phyloP scores from a whole-genome alignment of 2,888 invertebrate genomes.

The Yponomeuta malinellus region DNA sequence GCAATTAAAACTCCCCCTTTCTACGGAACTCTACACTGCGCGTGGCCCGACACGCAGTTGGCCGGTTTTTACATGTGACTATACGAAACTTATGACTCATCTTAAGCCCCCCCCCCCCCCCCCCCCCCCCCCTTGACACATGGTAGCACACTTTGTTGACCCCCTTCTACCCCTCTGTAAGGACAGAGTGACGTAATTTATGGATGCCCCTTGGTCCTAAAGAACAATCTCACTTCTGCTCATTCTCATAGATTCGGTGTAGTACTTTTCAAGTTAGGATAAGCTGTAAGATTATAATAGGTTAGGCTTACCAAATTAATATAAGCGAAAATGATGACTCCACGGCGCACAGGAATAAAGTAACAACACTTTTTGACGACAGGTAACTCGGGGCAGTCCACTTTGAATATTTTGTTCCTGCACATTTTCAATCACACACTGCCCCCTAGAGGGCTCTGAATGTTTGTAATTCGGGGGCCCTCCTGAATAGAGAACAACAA shows the following conservation, averaged over 20 bases:
- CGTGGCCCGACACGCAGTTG: too few species aligned
- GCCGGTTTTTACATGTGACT: too few species aligned
- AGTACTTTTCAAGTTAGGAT: not conserved
- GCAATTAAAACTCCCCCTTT: too few species aligned
- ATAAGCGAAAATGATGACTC: slow-evolving; percentile 52
- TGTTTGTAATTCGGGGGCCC: too few species aligned
- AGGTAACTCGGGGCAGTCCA: slow-evolving; percentile 35
- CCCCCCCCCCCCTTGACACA: too few species aligned
- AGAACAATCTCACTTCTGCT: not conserved
- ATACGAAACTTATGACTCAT: too few species aligned
- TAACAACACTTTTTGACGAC: slow-evolving; percentile 50
- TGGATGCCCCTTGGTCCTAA: not conserved
- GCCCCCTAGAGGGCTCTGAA: too few species aligned
- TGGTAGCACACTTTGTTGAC: too few species aligned
- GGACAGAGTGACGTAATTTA: not conserved
- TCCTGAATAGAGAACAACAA: not conserved
- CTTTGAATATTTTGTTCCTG: slow-evolving; percentile 28
- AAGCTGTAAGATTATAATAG: not conserved
- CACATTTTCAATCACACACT: slow-evolving; percentile 7
- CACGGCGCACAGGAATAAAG: slow-evolving; percentile 48
- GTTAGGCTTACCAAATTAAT: slow-evolving; percentile 45
- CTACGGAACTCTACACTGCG: too few species aligned
- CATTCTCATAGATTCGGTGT: not conserved
- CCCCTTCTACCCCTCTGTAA: too few species aligned
- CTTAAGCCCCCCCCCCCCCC: too few species aligned